Conservation (phyloP, 2,797 vertebrate genomes). For the Staurois parvus region DNA sequence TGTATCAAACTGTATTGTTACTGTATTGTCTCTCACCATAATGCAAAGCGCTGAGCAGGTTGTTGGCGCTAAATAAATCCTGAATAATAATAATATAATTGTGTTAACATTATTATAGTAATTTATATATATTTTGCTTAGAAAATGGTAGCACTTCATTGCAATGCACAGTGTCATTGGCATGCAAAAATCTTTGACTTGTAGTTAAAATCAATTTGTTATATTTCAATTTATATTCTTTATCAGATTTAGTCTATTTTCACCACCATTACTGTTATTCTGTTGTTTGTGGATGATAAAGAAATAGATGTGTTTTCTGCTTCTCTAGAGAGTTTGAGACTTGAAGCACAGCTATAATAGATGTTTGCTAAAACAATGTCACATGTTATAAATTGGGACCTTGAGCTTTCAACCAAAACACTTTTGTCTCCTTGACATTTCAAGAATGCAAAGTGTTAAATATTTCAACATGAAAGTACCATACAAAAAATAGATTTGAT, state of each 20-base stretch:
- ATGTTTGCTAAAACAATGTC: conserved; percentile 45
- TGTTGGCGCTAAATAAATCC: too few relatives aligned
- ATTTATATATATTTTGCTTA: too few relatives aligned
- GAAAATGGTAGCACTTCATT: too few relatives aligned
- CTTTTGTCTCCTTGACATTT: conserved; percentile 30
- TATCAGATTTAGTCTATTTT: not conserved
- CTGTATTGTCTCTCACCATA: too few relatives aligned
- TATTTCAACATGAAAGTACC: conserved; percentile 42
- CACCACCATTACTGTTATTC: not conserved
- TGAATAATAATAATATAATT: too few relatives aligned
- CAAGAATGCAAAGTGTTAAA: conserved; percentile 47
- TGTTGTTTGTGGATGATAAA: not conserved
- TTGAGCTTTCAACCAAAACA: conserved; percentile 23
- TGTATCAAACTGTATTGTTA: too few relatives aligned
- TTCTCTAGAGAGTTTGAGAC: conserved; percentile 25
- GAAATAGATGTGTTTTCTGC: conserved; percentile 22
- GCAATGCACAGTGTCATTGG: not conserved
- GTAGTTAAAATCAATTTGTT: not conserved
- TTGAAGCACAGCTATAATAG: conserved; percentile 21
- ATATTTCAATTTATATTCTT: not conserved
- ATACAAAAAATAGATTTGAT: conserved; percentile 29
- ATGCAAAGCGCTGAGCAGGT: too few relatives aligned
- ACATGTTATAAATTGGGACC: conserved; percentile 36
- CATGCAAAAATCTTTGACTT: not conserved
- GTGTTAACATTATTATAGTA: too few relatives aligned